Base-by-base conservation (phyloP, 1,140 invertebrate genomes). In the Caenorhabditis brenneri region DNA sequence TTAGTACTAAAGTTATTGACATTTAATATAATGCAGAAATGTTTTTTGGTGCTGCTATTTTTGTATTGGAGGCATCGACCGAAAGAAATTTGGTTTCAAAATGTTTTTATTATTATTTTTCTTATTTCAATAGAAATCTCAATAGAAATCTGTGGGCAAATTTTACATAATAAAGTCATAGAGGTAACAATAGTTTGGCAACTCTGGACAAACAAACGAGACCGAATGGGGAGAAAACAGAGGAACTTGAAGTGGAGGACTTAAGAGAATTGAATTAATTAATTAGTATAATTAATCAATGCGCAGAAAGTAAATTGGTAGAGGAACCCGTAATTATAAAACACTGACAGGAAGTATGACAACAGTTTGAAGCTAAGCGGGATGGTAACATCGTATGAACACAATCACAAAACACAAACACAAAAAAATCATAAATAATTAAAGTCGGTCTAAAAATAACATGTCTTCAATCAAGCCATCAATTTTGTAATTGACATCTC, bases 211-310 rank as follows among this genome's bases (percentile, higher is more conserved):
- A 27, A 74, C 16, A 55, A 55, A 51, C n/a, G 65, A 74, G 65
- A 74, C 65, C 65, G 65, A 74, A 19, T 36, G 19, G 33, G 33
- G 33, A n/a, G 33, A 65, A 65, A n/a, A 42, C 22, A 46, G 36
- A 74, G 46, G 65, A 74, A 42, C 22, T 42, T 24, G 12, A 46
- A 36, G 33, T 6, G 15, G 31, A 65, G 24, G 7, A 36, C 12
- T n/a, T 74, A n/a, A 46, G 36, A 74, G 65, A 74, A 24, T 24
- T 22, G 33, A 36, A 42, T 74, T n/a, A 74, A 74, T 74, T 74
- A 74, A 74, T 74, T 74, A 74, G 46, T 74, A 74, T 74, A 74
- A 74, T 74, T 42, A 74, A 74, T 74, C 15, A 74, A 46, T 74
- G 65, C 33, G 65, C 33, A 74, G 65, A 74, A 42, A 74, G 36